Percentiles rank a stretch among this genome's conserved stretches.
These are phyloP conservation scores for Formica exsecta DNA, from an alignment of 1,140 invertebrate species.

Conservation along the genomic window DNA sequence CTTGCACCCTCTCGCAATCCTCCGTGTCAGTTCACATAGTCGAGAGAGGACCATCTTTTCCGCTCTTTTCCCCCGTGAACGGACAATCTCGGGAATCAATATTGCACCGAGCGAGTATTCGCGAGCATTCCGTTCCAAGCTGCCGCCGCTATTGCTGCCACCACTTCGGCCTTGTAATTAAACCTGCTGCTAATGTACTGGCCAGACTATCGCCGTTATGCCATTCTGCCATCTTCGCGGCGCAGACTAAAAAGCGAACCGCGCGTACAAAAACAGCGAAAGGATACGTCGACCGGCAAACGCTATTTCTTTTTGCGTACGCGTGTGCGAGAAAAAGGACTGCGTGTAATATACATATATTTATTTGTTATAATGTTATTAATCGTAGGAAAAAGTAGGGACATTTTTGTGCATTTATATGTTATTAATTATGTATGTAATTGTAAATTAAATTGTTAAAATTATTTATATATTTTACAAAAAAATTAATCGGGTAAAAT, in stretches of 20 bases:
- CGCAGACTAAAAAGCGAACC: conserved; percentile 42
- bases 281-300: conserved; percentile 39
- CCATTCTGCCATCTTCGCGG: conserved; percentile 56
- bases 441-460: no score
- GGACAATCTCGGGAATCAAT: conserved; percentile 75
- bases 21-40: conserved; percentile 56
- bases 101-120: conserved; percentile 76
- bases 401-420: neutral
- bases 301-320: neutral
- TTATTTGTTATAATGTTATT: conserved; percentile 21
- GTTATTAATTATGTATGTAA: neutral
- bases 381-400: conserved; percentile 26
- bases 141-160: conserved; percentile 70
- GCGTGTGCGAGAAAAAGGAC: neutral
- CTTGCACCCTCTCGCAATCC: conserved; percentile 34
- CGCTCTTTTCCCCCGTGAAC: conserved; percentile 43
- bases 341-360: neutral
- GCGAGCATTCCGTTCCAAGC: conserved; percentile 74
- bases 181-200: conserved; percentile 80
- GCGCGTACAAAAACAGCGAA: conserved; percentile 40
- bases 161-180: conserved; percentile 78
- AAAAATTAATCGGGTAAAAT: neutral
- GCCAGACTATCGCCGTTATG: conserved; percentile 76
- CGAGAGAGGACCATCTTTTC: conserved; percentile 57
- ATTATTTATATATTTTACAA: neutral